Conservation (phyloP, 2,888 invertebrate species). For the Volucella bombylans region DNA sequence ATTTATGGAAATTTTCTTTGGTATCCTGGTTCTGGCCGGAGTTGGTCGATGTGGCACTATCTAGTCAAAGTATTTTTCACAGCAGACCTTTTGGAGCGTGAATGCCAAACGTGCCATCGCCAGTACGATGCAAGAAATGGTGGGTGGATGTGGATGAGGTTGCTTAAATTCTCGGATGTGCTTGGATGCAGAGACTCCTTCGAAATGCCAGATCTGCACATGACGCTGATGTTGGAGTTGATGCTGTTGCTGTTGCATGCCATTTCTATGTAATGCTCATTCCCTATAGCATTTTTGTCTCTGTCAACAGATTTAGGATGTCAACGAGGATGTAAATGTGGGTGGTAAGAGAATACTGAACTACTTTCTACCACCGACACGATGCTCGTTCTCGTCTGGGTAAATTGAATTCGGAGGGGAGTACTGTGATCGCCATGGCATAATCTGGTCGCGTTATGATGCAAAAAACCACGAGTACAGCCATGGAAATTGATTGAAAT, state of each 20-base stretch:
- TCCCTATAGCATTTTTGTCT: constrained; percentile 32
- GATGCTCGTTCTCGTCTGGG: constrained; percentile 49
- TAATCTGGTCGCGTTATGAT: constrained; percentile 59
- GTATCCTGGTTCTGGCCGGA: constrained; percentile 6
- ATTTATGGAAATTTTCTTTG: constrained; percentile 69
- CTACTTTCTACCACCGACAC: constrained; percentile 6
- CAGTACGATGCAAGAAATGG: too few species aligned
- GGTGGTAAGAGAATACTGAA: not conserved
- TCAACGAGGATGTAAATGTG: constrained; percentile 55
- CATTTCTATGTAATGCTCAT: constrained; percentile 13
- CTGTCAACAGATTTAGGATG: constrained; percentile 67
- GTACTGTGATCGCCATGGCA: constrained; percentile 56
- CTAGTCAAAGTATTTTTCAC: constrained; percentile 8
- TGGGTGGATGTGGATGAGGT: constrained; percentile 16
- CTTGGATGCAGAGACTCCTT: constrained; percentile 25
- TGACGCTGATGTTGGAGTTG: not conserved
- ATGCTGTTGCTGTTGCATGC: constrained; percentile 45
- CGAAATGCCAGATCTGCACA: constrained; percentile 5
- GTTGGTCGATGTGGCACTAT: constrained; percentile 18
- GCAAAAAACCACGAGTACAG: constrained; percentile 15
- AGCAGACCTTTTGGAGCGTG: constrained; percentile 1
- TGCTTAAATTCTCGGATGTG: constrained; percentile 13
- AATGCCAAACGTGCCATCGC: constrained; percentile 15
- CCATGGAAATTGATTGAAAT: constrained; percentile 56
- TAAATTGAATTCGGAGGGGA: constrained; percentile 63